Evolutionary conservation across 2,888 invertebrate species (phyloP).

Genomic region (Hirtodrosophila histrioides): DNA sequence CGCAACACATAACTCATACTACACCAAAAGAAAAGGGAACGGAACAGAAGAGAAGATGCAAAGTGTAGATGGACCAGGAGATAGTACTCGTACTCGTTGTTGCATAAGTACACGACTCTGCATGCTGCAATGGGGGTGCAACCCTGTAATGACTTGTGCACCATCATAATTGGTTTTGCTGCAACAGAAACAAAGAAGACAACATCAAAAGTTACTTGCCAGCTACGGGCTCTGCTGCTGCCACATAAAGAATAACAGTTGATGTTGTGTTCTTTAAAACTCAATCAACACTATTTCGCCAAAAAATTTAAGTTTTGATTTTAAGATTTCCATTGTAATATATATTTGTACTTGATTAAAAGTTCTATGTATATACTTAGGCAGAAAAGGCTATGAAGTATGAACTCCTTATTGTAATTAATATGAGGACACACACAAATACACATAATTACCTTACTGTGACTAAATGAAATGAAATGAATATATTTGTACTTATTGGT

Average conservation of each 20-base stretch:
- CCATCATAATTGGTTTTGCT: conserved; percentile 58
- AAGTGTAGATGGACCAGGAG: conserved; percentile 5
- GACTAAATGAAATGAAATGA: too few species aligned
- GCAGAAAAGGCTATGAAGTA: too few species aligned
- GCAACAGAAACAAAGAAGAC: conserved; percentile 31
- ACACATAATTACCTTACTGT: too few species aligned
- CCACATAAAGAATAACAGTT: conserved; percentile 21
- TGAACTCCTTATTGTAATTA: too few species aligned
- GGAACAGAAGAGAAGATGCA: neutral
- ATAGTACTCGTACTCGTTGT: conserved; percentile 8
- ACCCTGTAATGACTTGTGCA: conserved; percentile 53
- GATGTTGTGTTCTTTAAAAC: conserved; percentile 15
- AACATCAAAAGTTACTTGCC: conserved; percentile 49
- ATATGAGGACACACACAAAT: too few species aligned
- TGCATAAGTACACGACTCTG: conserved; percentile 11
- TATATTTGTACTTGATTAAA: too few species aligned
- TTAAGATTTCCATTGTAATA: too few species aligned
- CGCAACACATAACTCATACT: conserved; percentile 75
- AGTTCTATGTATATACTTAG: too few species aligned
- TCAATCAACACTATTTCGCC: conserved; percentile 6
- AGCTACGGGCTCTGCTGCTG: conserved; percentile 31
- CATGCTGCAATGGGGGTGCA: conserved; percentile 26
- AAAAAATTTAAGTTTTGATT: neutral
- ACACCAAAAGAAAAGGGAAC: conserved; percentile 4
- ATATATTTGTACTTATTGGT: too few species aligned